Base-by-base conservation (phyloP, 1,140 invertebrate genomes). In the Neodiprion pinetum region DNA sequence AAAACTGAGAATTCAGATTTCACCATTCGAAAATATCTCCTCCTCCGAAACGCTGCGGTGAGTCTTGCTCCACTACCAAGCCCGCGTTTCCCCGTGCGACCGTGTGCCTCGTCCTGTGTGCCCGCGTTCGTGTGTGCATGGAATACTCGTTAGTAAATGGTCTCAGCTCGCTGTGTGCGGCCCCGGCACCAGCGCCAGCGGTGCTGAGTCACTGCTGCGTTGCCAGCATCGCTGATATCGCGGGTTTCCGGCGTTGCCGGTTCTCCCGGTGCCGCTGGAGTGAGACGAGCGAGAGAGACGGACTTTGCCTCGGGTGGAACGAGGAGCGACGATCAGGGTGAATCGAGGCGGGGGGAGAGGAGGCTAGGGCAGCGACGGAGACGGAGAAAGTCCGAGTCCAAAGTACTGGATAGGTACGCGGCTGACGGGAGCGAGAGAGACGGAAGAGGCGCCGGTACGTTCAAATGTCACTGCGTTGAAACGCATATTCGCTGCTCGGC, bases 381-480 rank as follows among this genome's bases (percentile, higher is more conserved):
- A 53, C 74, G 74, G 68, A 74, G 23, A 40, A 40, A 40, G 28
- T 40, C 28, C 28, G 28, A 40, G 28, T 2, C 28, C 28, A 5
- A 40, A 40, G 28, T 40, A 5, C 28, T 5, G 28, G 50, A 10
- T 7, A 3, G 0, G 17, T 21, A 21, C 17, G 17, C 17, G 17
- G 17, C 17, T 21, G 17, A 21, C 17, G 17, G 28, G 48, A 7
- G 72, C 14, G 66, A 74, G 66, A 40, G 74, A 48, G 75, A 75
- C 61, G 49, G 21, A 53, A 40, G 11, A n/a, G 68, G 47, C 78
- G 75, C 77, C 78, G 79, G 79, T 77, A 79, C 78, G 83, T 84
- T 84, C 81, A 83, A 85, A 85, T 85, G 84, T 85, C 83, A 84
- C 84, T 84, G 82, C 84, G 79, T 84, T 80, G 81, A 84, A 61